These are phyloP conservation scores for Hymenochirus boettgeri DNA, from an alignment of 2,113 vertebrate genomes.

Conservation along the genomic window DNA sequence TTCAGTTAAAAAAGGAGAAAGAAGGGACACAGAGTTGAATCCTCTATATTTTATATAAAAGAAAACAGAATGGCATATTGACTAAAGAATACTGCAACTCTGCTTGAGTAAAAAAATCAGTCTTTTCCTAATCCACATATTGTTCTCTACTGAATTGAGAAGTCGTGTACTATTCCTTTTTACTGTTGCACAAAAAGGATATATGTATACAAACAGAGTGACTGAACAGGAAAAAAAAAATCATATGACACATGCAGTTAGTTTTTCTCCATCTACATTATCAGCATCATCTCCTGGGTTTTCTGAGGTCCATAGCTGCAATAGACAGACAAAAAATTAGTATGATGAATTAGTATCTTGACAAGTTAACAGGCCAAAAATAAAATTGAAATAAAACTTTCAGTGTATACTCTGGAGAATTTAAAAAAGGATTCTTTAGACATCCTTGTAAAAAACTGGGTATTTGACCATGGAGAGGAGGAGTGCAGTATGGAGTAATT, in stretches of 20 bases:
- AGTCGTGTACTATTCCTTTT: constrained; percentile 83
- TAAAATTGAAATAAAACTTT: too few species aligned
- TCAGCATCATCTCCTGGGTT: constrained; percentile 95
- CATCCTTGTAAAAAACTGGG: too few species aligned
- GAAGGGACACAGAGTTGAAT: too few species aligned
- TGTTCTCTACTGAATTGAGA: constrained; percentile 77
- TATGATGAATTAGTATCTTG: background rate
- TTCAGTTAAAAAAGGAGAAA: constrained; percentile 67
- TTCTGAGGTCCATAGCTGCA: constrained; percentile 98
- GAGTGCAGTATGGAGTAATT: too few species aligned
- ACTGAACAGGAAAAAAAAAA: constrained; percentile 67
- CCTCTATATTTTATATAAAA: constrained; percentile 1
- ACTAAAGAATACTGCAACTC: constrained; percentile 18
- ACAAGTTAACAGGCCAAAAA: too few species aligned
- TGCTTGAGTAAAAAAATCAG: constrained; percentile 55
- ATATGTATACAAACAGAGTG: constrained; percentile 81
- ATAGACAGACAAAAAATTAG: constrained; percentile 47
- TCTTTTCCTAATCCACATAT: constrained; percentile 65
- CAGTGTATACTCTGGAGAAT: too few species aligned
- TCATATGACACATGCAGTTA: constrained; percentile 68
- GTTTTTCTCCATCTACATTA: constrained; percentile 88
- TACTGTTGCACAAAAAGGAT: constrained; percentile 88
- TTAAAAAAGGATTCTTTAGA: too few species aligned
- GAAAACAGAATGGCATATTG: background rate
- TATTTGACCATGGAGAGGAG: too few species aligned